Evolutionary conservation across 2,113 vertebrate genomes (phyloP).

Genomic region (Notothenia rossii): DNA sequence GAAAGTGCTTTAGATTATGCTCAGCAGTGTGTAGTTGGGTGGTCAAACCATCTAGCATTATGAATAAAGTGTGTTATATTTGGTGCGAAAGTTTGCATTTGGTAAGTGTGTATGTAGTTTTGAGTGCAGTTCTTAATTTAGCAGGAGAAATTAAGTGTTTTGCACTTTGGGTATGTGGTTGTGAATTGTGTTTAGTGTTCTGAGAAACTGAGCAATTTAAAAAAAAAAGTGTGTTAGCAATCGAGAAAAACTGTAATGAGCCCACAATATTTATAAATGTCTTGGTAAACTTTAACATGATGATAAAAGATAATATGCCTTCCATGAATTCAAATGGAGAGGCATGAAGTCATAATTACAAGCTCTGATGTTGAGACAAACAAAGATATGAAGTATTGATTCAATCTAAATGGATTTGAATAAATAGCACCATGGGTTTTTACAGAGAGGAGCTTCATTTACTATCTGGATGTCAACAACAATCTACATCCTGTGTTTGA

Average conservation of each 20-base stretch:
- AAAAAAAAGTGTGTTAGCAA: too few relatives aligned
- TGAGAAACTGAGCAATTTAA: too few relatives aligned
- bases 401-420: conserved; percentile 18
- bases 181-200: too few relatives aligned
- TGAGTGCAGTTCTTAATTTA: too few relatives aligned
- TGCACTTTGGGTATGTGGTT: too few relatives aligned
- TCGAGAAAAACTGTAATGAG: neutral
- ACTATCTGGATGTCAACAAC: conserved; percentile 36
- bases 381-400: conserved; percentile 13
- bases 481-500: conserved; percentile 18
- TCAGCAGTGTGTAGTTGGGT: too few relatives aligned
- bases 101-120: too few relatives aligned
- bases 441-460: conserved; percentile 37
- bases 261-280: neutral
- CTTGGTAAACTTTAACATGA: neutral
- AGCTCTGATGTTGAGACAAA: neutral
- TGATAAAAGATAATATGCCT: neutral
- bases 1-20: too few relatives aligned
- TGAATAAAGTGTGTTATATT: too few relatives aligned
- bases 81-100: too few relatives aligned
- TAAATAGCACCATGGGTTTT: conserved; percentile 44
- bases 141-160: too few relatives aligned
- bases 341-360: neutral
- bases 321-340: conserved; percentile 1
- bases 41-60: too few relatives aligned